phyloP scores from a whole-genome alignment of 2,113 vertebrate genomes.

The Hippocampus guttulatus region DNA sequence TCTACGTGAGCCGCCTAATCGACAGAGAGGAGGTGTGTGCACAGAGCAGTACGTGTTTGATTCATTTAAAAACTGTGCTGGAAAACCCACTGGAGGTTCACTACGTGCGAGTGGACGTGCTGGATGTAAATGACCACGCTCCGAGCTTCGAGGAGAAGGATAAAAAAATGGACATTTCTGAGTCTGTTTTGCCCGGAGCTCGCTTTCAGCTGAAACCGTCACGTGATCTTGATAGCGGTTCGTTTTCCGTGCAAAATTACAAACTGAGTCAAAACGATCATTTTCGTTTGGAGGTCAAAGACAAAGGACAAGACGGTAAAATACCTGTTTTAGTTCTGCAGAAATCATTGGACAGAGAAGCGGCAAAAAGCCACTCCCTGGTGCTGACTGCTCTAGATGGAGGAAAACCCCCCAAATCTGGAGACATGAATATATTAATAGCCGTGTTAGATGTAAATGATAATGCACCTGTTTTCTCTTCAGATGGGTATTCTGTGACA shows the following conservation, averaged over 20 bases:
- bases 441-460: constrained; percentile 58
- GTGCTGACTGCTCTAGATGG: constrained; percentile 53
- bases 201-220: constrained; percentile 49
- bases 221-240: constrained; percentile 49
- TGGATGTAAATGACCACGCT: constrained; percentile 67
- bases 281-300: constrained; percentile 58
- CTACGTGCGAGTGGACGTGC: constrained; percentile 56
- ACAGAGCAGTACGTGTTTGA: constrained; percentile 41
- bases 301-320: constrained; percentile 49
- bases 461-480: constrained; percentile 50
- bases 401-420: constrained; percentile 53
- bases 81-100: constrained; percentile 69
- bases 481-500: constrained; percentile 40
- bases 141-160: constrained; percentile 54
- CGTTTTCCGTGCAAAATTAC: constrained; percentile 58
- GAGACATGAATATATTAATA: constrained; percentile 32
- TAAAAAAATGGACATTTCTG: constrained; percentile 49
- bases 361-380: constrained; percentile 10
- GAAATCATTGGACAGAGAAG: constrained; percentile 57
- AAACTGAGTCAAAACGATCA: constrained; percentile 55
- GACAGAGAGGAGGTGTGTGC: constrained; percentile 68
- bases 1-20: constrained; percentile 53
- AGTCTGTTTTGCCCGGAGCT: constrained; percentile 43
- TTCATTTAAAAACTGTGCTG: constrained; percentile 60
- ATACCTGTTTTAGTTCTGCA: constrained; percentile 52